Conservation (phyloP, 1,140 invertebrate species). For the Battus philenor region DNA sequence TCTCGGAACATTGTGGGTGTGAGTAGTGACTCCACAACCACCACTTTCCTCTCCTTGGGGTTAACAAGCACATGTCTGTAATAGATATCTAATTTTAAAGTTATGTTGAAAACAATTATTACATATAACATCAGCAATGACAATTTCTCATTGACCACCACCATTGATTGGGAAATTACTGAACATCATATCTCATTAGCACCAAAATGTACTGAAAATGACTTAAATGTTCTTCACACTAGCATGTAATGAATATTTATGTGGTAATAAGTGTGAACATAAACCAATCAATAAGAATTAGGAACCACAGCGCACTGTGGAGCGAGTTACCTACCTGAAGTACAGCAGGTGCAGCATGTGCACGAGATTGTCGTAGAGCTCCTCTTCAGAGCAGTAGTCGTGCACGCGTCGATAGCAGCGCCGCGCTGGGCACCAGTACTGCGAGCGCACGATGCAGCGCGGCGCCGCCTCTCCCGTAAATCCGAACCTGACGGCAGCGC, state of each 20-base stretch:
- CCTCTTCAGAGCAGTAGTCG: slow-evolving; percentile 82
- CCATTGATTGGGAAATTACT: too few relatives aligned
- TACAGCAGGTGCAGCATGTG: slow-evolving; percentile 93
- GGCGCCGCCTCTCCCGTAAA: slow-evolving; percentile 92
- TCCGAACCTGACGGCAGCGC: slow-evolving; percentile 86
- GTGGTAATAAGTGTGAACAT: too few relatives aligned
- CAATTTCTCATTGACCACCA: too few relatives aligned
- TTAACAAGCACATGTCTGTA: slow-evolving; percentile 90
- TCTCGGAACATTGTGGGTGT: slow-evolving; percentile 88
- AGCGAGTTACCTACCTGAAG: slow-evolving; percentile 88
- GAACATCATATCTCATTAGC: slow-evolving; percentile 7
- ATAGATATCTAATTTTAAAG: too few relatives aligned
- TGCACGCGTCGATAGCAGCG: slow-evolving; percentile 81
- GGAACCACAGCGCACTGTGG: too few relatives aligned
- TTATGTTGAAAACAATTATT: too few relatives aligned
- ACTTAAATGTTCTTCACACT: too few relatives aligned
- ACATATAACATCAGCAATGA: too few relatives aligned
- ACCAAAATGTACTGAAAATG: too few relatives aligned
- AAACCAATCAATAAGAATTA: too few relatives aligned
- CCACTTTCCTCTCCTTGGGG: slow-evolving; percentile 93
- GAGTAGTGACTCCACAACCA: slow-evolving; percentile 93
- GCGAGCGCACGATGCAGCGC: slow-evolving; percentile 89
- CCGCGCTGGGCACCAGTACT: slow-evolving; percentile 82
- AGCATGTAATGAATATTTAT: too few relatives aligned
- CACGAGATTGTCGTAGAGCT: slow-evolving; percentile 90